phyloP scores from a whole-genome alignment of 2,888 invertebrate genomes.

The Ophraella communa region DNA sequence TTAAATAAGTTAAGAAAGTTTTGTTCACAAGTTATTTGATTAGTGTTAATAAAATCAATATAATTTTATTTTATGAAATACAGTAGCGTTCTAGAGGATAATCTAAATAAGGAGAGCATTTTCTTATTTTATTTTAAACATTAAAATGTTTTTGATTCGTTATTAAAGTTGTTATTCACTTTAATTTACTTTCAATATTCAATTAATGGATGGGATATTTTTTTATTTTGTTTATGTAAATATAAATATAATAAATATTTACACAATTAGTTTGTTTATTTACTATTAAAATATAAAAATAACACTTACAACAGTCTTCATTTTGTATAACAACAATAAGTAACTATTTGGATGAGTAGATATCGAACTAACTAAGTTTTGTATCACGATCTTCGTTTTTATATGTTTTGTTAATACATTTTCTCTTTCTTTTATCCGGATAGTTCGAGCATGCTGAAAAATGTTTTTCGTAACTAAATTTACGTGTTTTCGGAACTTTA shows the following conservation, averaged over 20 bases:
- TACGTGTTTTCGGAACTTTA: background rate
- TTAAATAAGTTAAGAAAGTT: too few relatives aligned
- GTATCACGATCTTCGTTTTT: background rate
- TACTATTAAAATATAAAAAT: background rate
- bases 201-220: too few relatives aligned
- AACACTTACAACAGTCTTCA: conserved; percentile 18
- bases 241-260: background rate
- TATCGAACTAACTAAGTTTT: conserved; percentile 4
- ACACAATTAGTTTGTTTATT: background rate
- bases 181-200: too few relatives aligned
- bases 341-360: conserved; percentile 16
- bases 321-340: conserved; percentile 13
- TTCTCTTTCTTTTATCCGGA: background rate
- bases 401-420: conserved; percentile 5
- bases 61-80: too few relatives aligned
- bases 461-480: background rate
- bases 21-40: too few relatives aligned
- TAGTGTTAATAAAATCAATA: too few relatives aligned
- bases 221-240: background rate
- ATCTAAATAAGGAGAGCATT: too few relatives aligned
- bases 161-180: too few relatives aligned
- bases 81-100: too few relatives aligned
- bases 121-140: too few relatives aligned
- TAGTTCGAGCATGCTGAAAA: background rate
- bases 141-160: too few relatives aligned